Percentiles rank a stretch among this genome's conserved stretches.
Conservation (phyloP, 2,797 vertebrate genomes). For the Dryobates pubescens region DNA sequence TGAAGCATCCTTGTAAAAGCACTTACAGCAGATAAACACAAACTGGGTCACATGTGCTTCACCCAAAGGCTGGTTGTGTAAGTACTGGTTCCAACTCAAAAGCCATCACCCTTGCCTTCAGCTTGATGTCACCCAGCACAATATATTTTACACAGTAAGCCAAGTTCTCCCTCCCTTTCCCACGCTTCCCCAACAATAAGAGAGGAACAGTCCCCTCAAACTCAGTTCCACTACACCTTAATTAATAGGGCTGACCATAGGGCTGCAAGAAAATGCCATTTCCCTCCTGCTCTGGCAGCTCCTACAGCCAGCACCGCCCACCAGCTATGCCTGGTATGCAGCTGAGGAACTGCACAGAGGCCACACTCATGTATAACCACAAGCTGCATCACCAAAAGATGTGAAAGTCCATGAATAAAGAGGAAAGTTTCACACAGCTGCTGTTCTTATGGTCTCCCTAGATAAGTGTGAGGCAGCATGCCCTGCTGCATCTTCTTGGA, state of each 20-base stretch:
- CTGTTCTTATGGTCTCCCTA: not conserved
- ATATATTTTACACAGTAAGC: not conserved
- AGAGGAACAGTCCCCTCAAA: not conserved
- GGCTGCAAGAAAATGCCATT: not conserved
- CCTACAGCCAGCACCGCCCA: not conserved
- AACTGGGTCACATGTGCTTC: not conserved
- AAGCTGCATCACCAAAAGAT: not conserved
- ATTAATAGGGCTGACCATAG: not conserved
- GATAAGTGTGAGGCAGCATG: not conserved
- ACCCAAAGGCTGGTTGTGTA: not conserved
- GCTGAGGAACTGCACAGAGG: not conserved
- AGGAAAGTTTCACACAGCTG: not conserved
- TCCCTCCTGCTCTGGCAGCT: not conserved
- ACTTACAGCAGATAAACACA: not conserved
- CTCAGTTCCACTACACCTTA: not conserved
- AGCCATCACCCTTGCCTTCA: not conserved
- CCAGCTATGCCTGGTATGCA: not conserved
- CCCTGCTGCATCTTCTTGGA: not conserved
- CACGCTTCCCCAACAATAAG: not conserved
- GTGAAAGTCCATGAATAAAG: not conserved
- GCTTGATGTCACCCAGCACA: no score
- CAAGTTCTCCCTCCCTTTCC: not conserved
- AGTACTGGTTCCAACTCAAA: not conserved
- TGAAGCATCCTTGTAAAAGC: not conserved
- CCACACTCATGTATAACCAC: not conserved